Percentiles rank a stretch among this genome's conserved stretches.
phyloP scores from a whole-genome alignment of 1,140 invertebrate genomes.

The Eubasilissa regina region DNA sequence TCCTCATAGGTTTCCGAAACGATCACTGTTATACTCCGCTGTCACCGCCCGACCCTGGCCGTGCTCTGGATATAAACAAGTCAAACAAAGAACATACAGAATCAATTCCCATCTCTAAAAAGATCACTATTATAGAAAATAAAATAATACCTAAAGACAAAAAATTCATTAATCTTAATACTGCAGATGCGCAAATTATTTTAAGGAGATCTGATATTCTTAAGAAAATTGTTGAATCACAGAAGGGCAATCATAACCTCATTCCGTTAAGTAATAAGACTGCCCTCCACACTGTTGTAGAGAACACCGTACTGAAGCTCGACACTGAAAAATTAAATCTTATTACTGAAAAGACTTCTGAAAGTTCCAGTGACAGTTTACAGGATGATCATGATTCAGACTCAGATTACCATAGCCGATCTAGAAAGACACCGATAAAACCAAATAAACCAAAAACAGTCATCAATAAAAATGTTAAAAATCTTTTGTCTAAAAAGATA shows the following conservation, averaged over 20 bases:
- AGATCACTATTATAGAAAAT: constrained; percentile 70
- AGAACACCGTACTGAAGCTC: not conserved
- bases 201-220: constrained; percentile 68
- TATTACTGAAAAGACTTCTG: not conserved
- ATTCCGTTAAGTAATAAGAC: constrained; percentile 5
- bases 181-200: constrained; percentile 65
- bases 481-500: constrained; percentile 52
- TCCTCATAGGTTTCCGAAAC: constrained; percentile 73
- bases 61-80: constrained; percentile 3
- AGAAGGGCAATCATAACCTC: constrained; percentile 28
- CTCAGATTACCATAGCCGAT: constrained; percentile 65
- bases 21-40: constrained; percentile 79
- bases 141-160: constrained; percentile 71
- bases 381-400: constrained; percentile 68
- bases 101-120: constrained; percentile 61
- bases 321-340: not conserved
- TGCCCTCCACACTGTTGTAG: not conserved
- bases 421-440: constrained; percentile 33
- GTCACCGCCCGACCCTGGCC: constrained; percentile 68
- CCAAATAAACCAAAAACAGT: constrained; percentile 44
- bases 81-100: constrained; percentile 25
- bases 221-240: constrained; percentile 62
- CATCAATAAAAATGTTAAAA: constrained; percentile 52
- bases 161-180: constrained; percentile 66
- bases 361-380: constrained; percentile 45